These are phyloP conservation scores for Synchiropus splendidus DNA, from an alignment of 2,113 vertebrate genomes.

Conservation along the genomic window DNA sequence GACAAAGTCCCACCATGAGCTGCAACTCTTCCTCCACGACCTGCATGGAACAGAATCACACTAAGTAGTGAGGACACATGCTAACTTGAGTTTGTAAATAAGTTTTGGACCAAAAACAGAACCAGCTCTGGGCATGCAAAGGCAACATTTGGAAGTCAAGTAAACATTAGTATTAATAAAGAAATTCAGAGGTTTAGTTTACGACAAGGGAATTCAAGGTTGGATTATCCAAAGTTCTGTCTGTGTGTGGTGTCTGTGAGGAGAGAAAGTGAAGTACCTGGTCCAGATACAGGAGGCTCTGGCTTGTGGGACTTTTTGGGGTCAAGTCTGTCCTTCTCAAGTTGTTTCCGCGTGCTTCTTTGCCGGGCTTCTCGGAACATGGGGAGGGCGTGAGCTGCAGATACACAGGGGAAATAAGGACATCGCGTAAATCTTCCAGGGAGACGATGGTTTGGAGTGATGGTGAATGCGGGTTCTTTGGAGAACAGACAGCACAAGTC, in stretches of 20 bases:
- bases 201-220: no score
- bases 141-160: no score
- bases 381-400: conserved; percentile 85
- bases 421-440: neutral
- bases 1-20: conserved; percentile 92
- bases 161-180: no score
- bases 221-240: no score
- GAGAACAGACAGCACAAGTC: neutral
- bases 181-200: no score
- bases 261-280: no score
- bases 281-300: conserved; percentile 91
- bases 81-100: no score
- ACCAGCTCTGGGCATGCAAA: no score
- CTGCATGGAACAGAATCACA: conserved; percentile 45
- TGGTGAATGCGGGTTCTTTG: neutral
- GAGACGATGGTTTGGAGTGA: neutral
- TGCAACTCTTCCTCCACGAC: conserved; percentile 89
- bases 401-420: conserved; percentile 36
- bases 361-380: conserved; percentile 98
- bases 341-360: conserved; percentile 88
- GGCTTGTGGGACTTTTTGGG: conserved; percentile 94
- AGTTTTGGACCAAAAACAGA: no score
- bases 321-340: conserved; percentile 93
- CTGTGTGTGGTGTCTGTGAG: no score
- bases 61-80: neutral